Evolutionary conservation across 2,888 invertebrate species (phyloP), one percentile per base, ranked within the genome.

Genomic region (Cryptocephalus moraei): DNA sequence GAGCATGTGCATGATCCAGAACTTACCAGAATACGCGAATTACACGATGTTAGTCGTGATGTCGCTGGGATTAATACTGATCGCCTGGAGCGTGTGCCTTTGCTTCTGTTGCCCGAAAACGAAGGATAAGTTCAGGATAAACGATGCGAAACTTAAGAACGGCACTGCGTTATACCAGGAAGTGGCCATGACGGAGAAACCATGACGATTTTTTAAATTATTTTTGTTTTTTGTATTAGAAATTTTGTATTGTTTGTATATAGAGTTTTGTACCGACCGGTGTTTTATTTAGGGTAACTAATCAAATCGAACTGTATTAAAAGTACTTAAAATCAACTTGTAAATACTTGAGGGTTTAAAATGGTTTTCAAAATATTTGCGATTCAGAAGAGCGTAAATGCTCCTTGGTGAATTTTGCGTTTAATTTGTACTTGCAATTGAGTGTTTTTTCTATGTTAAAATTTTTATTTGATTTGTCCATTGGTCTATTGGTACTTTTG

Each of bases 1-100:
- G 0, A 77, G 80, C 43, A 66, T 88, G 33, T 69, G 68, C 46
- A 55, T 72, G 22, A 62, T 80, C 32, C 68, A 79, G 4, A 59
- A 67, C 49, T 71, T 82, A 0, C 74, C 84, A 12, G 61, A 62
- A 47, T 62, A 59, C 32, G 48, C 49, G 12, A 56, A 57, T 39
- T 60, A 62, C 45, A 45, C 56, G 33, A 55, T 52, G 31, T 43
- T 62, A 34, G 54, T 60, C 32, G 53, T 63, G 34, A 41, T 60
- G 3, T 47, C 51, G 43, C 44, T 63, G 39, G 64, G 65, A 8
- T 36, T 57, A 38, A 33, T 60, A 6, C 50, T 54, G n/a, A 50
- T 64, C n/a, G 12, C 60, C 22, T 62, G 59, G 56, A 51, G 54
- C 4, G 41, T 58, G 9, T 56, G 61, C 46, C 59, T 52, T 41